phyloP scores from a whole-genome alignment of 2,888 invertebrate genomes.

The Cheiracanthium punctorium region DNA sequence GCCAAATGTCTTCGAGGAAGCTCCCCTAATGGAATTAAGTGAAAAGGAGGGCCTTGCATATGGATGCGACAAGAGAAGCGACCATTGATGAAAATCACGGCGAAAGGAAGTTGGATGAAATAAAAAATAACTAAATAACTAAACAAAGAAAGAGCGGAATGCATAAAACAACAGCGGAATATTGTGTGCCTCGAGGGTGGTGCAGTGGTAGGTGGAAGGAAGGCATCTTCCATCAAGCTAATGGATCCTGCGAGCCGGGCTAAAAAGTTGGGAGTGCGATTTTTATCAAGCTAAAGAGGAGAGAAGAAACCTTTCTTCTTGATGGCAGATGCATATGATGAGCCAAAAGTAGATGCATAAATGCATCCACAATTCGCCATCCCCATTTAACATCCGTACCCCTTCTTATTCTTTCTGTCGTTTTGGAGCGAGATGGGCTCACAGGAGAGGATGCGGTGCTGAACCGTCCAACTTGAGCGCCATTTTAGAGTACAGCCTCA shows the following conservation, averaged over 20 bases:
- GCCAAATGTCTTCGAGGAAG: constrained; percentile 44
- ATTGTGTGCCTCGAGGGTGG: constrained; percentile 31
- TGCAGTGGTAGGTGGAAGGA: background rate
- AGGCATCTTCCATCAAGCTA: constrained; percentile 60
- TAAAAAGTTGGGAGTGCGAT: constrained; percentile 62
- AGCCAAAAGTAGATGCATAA: constrained; percentile 67
- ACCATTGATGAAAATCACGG: constrained; percentile 67
- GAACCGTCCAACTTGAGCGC: background rate
- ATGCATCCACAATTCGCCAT: constrained; percentile 63
- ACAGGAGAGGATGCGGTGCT: background rate
- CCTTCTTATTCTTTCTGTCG: constrained; percentile 40
- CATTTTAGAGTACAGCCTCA: constrained; percentile 18
- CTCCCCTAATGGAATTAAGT: constrained; percentile 66
- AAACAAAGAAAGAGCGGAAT: constrained; percentile 31
- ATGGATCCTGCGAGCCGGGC: constrained; percentile 55
- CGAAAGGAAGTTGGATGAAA: constrained; percentile 17
- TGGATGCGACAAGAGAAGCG: constrained; percentile 55
- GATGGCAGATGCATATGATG: constrained; percentile 68
- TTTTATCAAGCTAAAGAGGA: constrained; percentile 66
- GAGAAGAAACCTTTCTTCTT: constrained; percentile 65
- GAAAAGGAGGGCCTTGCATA: constrained; percentile 53
- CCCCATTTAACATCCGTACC: constrained; percentile 54
- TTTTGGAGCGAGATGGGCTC: constrained; percentile 15
- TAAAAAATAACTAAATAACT: background rate
- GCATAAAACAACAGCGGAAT: constrained; percentile 39